Base-by-base conservation (phyloP, 2,797 vertebrate species). In the Galagoides demidoff region DNA sequence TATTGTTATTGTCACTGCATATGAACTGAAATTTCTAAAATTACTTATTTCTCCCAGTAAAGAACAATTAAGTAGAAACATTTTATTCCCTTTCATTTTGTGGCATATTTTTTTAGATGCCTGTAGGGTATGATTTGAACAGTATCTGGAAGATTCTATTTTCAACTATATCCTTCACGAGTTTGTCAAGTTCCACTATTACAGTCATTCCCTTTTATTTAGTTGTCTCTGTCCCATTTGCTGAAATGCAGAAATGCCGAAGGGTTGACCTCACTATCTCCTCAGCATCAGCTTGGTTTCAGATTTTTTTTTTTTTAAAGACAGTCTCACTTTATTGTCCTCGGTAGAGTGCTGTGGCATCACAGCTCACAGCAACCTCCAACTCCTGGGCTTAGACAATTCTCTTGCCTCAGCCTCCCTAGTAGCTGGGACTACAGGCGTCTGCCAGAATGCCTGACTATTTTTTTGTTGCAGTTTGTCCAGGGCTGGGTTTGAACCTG, bases 61-160 rank as follows among this genome's bases (percentile, higher is more conserved):
- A 79, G 66, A 90, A 76, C 45, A 3, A 79, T 14, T 59, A 34
- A 66, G 12, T 71, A 59, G 39, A 92, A 27, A 63, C 9, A 71
- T 66, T 82, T 92, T 82, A 73, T 87, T 89, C 4, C 31, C 39
- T 86, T 93, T 76, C 12, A 39, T 90, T 85, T 43, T 90, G 34
- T 61, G 31, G 12, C 7, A 66, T 5, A 7, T 55, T 22, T 92
- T 73, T 31, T 93, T 66, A 61, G 77, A 11, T 45, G 57, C 8
- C 49, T 12, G n/a, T 59, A n/a, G 19, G 27, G 7, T 88, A 20
- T 85, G 73, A 92, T 64, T 85, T 78, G 25, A 94, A 4, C 37
- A 87, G 17, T 61, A 31, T 34, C 81, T 76, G 52, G 61, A 77
- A 92, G 27, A 77, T 52, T 73, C 14, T 61, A 0, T 43, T 22